Conservation (phyloP, 2,797 vertebrate species). For the Paedocypris micromegethes region DNA sequence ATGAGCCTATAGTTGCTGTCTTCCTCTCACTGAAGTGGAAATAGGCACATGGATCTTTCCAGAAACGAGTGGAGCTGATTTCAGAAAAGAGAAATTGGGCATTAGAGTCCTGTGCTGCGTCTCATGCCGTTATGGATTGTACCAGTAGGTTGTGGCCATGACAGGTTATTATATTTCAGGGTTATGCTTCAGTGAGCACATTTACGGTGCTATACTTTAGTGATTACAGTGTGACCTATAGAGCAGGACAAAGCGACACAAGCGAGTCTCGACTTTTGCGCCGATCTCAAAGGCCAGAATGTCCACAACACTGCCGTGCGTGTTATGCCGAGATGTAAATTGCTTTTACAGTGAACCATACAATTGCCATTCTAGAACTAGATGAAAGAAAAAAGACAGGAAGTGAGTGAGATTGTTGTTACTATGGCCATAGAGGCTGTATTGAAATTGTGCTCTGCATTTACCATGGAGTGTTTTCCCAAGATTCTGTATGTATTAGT, state of each 20-base stretch:
- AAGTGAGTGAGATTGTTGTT: too few species aligned
- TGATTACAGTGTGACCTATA: background rate
- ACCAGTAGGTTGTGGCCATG: slow-evolving; percentile 5
- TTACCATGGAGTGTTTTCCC: too few species aligned
- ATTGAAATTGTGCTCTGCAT: too few species aligned
- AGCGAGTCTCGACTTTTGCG: background rate
- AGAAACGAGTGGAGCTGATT: slow-evolving; percentile 5
- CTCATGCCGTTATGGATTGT: slow-evolving; percentile 3
- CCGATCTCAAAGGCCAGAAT: background rate
- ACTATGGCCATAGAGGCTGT: too few species aligned
- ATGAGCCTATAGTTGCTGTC: slow-evolving; percentile 17
- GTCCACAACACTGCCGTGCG: too few species aligned
- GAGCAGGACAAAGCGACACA: background rate
- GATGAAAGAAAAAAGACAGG: too few species aligned
- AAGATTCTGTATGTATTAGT: too few species aligned
- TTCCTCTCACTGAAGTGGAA: slow-evolving; percentile 6
- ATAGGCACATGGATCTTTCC: background rate
- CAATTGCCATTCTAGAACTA: too few species aligned
- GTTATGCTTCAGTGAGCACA: slow-evolving; percentile 8
- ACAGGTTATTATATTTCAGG: slow-evolving; percentile 16
- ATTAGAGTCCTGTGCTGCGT: slow-evolving; percentile 5
- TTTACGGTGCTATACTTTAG: background rate
- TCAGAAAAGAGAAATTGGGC: background rate
- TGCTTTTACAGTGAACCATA: too few species aligned
- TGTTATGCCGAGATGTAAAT: too few species aligned